Evolutionary conservation across 2,888 invertebrate species (phyloP), one percentile per base, ranked within the genome.

Genomic region (Scaptomyza cyrtandrae): DNA sequence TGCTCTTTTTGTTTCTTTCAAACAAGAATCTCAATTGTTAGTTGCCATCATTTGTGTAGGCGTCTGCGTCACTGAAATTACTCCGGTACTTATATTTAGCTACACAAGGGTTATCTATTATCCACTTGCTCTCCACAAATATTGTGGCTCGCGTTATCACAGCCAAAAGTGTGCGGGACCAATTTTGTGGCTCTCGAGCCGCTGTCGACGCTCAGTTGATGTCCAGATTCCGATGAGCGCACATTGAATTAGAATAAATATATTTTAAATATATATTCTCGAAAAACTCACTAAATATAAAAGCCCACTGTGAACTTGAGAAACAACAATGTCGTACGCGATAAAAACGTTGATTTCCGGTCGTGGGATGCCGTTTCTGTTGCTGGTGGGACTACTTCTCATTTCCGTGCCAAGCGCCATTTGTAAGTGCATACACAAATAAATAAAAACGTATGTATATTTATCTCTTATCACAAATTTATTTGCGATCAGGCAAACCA

Each of bases 301-400:
- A 50, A 39, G n/a, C 13, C 9, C 57, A 39, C 37, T 65, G 65
- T 76, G 77, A 77, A 77, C 77, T 77, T 77, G 77, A 78, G 37
- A 45, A 52, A 68, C 35, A 80, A 84, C 56, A 78, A 83, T 80
- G 77, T 69, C 65, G 58, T 58, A 65, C 52, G 72, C 78, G 90
- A 90, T 90, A 89, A 90, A 84, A 72, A 59, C 71, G 46, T 70
- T 71, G 78, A 83, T 76, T 88, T 90, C 90, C 90, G 90, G 90
- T 67, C 79, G 75, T 67, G 64, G 61, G 49, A 64, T 72, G 68
- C 54, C 50, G 46, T 52, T 63, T 55, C 56, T 64, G 56, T 61
- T 64, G 53, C 14, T 79, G 31, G 31, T 78, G 46, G 52, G 74
- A 33, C 45, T 48, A 13, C 37, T 71, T 45, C 60, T 79, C 58